Base-by-base conservation (phyloP, 2,888 invertebrate genomes). In the Tetramorium bicarinatum region DNA sequence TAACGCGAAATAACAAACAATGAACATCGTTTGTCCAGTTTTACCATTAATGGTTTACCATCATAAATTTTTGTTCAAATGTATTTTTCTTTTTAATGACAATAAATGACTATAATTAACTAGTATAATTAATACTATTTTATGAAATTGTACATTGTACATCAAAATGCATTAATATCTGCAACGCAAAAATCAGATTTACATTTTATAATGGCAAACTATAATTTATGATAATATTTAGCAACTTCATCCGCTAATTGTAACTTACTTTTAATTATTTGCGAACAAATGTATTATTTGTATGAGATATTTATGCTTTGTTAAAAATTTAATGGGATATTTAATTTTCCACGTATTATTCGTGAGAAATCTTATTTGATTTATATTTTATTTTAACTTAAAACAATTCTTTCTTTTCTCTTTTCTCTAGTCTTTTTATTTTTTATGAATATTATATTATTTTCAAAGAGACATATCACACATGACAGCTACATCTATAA, bases 21-120 rank as follows among this genome's bases (percentile, higher is more conserved):
- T 2, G 41, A 34, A 41, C 41, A 41, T 9, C 1, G 8, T 41
- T 41, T 7, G 41, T 41, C 9, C 41, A 7, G 41, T 41, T 41
- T 9, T 41, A 41, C 1, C 41, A 41, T 41, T 54, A 41, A 25
- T 38, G 9, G 38, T 25, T 41, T 59, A 38, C 52, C 49, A 25
- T 9, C 9, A 7, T 1, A 9, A 7, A 8, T 13, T 59, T 18
- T 41, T 44, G 15, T 56, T 44, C 25, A 7, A 56, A 59, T 11
- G 41, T 25, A 11, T 25, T 25, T n/a, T n/a, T 34, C 4, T 2
- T 8, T 38, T 34, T n/a, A 0, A 21, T 15, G 9, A 0, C 47
- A 61, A 74, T 59, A 56, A 69, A 54, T 9, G 9, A 71, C 15
- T 38, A 15, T 4, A 21, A 71, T 71, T 54, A 71, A 54, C 29